These are phyloP conservation scores for Caenorhabditis sp. DNA, from an alignment of 2,888 invertebrate species.

Conservation along the genomic window DNA sequence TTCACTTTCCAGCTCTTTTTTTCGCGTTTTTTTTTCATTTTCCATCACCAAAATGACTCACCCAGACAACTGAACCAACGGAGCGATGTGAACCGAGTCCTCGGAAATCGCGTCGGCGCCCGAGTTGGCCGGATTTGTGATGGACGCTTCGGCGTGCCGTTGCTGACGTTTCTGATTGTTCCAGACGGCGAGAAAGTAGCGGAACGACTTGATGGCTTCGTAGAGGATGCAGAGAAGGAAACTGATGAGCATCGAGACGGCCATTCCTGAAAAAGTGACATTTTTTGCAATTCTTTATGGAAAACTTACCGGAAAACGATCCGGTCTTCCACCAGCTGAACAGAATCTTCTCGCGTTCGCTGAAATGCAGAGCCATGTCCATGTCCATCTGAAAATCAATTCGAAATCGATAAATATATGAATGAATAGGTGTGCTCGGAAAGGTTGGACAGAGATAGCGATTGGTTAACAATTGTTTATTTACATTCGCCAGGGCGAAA, in stretches of 20 bases:
- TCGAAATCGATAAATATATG: not conserved
- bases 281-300: not conserved
- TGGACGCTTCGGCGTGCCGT: conserved; percentile 52
- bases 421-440: conserved; percentile 1
- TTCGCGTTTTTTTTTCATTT: too few relatives aligned
- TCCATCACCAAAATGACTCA: too few relatives aligned
- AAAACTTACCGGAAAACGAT: conserved; percentile 63
- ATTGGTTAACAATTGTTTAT: conserved; percentile 16
- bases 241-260: conserved; percentile 78
- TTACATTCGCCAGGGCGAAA: too few relatives aligned
- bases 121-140: conserved; percentile 53
- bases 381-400: conserved; percentile 66
- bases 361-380: conserved; percentile 77
- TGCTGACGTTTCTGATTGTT: conserved; percentile 60
- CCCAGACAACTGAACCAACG: conserved; percentile 69
- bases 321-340: conserved; percentile 81
- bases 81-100: conserved; percentile 65
- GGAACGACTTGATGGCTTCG: conserved; percentile 75
- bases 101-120: conserved; percentile 66
- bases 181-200: conserved; percentile 71
- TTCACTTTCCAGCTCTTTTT: too few relatives aligned
- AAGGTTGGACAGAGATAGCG: conserved; percentile 23
- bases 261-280: conserved; percentile 69
- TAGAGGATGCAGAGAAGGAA: conserved; percentile 78
- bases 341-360: conserved; percentile 78